Conservation (phyloP, 2,113 vertebrate genomes). For the Camarhynchus parvulus region DNA sequence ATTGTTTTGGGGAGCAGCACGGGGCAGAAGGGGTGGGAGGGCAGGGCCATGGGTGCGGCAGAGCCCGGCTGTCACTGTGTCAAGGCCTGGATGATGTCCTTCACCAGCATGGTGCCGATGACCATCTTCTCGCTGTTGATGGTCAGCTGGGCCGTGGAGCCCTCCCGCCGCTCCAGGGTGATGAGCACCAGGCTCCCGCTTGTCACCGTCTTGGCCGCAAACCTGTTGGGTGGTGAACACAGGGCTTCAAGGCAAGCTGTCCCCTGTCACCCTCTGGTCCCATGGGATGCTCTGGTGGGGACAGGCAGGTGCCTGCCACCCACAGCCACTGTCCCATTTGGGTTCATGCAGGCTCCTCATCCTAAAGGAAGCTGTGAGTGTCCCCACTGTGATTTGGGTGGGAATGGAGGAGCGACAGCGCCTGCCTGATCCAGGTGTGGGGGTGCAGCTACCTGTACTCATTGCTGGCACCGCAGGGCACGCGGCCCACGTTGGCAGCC, state of each 20-base stretch:
- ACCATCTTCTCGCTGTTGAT: slow-evolving; percentile 99
- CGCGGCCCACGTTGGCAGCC: slow-evolving; percentile 89
- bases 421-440: background rate
- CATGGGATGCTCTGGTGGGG: accelerated
- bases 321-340: accelerated
- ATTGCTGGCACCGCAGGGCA: slow-evolving; percentile 90
- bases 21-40: background rate
- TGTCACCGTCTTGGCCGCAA: slow-evolving; percentile 89
- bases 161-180: slow-evolving; percentile 82
- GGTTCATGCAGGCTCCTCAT: background rate
- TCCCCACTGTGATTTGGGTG: accelerated
- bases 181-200: slow-evolving; percentile 90
- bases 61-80: slow-evolving; percentile 73
- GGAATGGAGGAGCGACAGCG: accelerated
- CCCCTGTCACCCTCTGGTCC: background rate
- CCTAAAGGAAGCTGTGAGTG: background rate
- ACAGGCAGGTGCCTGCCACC: background rate
- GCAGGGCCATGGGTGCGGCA: accelerated
- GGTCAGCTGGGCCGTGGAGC: slow-evolving; percentile 80
- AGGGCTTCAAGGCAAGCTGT: background rate
- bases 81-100: slow-evolving; percentile 90
- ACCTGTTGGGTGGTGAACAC: slow-evolving; percentile 73
- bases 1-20: accelerated
- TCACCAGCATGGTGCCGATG: slow-evolving; percentile 96
- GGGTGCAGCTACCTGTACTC: slow-evolving; percentile 86